A percentile compares a stretch with the other conserved stretches of the same genome.
phyloP scores from a whole-genome alignment of 2,113 vertebrate genomes.

The Hiodon alosoides region DNA sequence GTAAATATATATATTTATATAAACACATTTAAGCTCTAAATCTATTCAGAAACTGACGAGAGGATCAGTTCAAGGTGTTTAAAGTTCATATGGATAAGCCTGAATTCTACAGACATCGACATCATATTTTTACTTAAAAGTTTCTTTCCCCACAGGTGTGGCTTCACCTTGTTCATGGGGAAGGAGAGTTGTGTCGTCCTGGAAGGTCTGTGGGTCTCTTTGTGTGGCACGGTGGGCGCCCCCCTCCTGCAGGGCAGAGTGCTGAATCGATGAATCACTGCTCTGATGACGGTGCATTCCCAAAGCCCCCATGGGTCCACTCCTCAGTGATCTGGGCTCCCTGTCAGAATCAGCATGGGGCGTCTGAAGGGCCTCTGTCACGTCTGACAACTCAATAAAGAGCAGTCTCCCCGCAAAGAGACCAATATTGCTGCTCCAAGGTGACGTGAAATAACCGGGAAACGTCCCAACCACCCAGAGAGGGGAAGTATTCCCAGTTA shows the following conservation, averaged over 20 bases:
- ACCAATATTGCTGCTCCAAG: constrained; percentile 23
- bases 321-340: constrained; percentile 22
- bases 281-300: constrained; percentile 14
- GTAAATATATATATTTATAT: too few relatives aligned
- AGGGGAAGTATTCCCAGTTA: not conserved
- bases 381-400: constrained; percentile 37
- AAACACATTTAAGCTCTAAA: too few relatives aligned
- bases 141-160: constrained; percentile 8
- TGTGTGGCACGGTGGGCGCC: not conserved
- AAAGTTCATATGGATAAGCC: too few relatives aligned
- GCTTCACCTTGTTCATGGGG: not conserved
- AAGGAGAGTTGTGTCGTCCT: too few relatives aligned
- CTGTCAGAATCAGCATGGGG: constrained; percentile 24
- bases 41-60: too few relatives aligned
- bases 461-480: not conserved
- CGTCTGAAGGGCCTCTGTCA: constrained; percentile 27
- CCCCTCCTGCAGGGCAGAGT: not conserved
- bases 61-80: too few relatives aligned
- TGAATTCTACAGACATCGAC: too few relatives aligned
- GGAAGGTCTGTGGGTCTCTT: not conserved
- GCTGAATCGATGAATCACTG: not conserved
- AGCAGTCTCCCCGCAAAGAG: constrained; percentile 18
- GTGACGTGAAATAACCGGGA: constrained; percentile 34
- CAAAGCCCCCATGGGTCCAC: constrained; percentile 17
- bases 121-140: not conserved